Conservation (phyloP, 2,888 invertebrate genomes). For the Drosophila parthenogenetica region DNA sequence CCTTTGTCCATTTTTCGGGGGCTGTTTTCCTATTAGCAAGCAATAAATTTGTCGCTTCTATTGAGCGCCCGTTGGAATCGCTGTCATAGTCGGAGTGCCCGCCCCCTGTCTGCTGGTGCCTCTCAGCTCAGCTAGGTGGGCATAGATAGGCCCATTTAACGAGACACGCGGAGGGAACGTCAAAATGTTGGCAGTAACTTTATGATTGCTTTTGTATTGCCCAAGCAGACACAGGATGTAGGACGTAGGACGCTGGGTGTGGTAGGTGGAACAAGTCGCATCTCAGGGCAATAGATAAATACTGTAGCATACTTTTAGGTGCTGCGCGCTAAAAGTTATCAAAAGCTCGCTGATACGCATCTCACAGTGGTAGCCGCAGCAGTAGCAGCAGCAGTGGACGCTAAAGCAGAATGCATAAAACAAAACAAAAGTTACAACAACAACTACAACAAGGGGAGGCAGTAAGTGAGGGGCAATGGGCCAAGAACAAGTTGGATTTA, state of each 20-base stretch:
- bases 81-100: neutral
- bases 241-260: neutral
- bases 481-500: conserved; percentile 27
- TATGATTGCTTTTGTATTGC: conserved; percentile 69
- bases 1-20: conserved; percentile 54
- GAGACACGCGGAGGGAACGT: conserved; percentile 6
- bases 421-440: conserved; percentile 38
- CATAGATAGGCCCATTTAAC: conserved; percentile 58
- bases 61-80: conserved; percentile 40
- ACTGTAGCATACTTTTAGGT: conserved; percentile 57
- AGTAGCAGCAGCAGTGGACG: no score
- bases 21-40: conserved; percentile 66
- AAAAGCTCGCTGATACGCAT: conserved; percentile 62
- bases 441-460: conserved; percentile 22
- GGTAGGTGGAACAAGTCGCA: conserved; percentile 2
- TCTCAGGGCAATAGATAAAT: conserved; percentile 63
- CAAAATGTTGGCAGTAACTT: conserved; percentile 56
- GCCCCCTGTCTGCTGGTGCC: neutral
- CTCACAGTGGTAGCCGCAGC: conserved; percentile 18
- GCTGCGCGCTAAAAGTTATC: conserved; percentile 56
- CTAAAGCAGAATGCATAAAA: conserved; percentile 50
- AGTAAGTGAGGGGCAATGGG: neutral
- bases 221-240: conserved; percentile 6
- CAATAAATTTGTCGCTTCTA: conserved; percentile 65
- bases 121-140: conserved; percentile 27